phyloP scores from a whole-genome alignment of 2,797 vertebrate genomes.

The Phataginus tricuspis region DNA sequence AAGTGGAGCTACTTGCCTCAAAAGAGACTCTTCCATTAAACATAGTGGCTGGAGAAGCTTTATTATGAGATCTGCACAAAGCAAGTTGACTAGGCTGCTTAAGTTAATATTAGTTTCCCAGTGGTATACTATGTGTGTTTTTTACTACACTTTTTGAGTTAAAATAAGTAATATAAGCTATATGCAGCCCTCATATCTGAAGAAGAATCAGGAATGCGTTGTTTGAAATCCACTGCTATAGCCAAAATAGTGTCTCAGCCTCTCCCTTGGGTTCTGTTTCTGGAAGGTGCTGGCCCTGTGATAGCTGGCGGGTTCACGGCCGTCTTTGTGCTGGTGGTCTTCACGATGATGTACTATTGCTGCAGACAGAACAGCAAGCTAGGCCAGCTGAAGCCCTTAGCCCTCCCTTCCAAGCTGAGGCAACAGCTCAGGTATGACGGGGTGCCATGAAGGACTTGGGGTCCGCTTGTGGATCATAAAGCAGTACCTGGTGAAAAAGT shows the following conservation, averaged over 20 bases:
- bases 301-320: constrained; percentile 77
- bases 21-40: not conserved
- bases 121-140: not conserved
- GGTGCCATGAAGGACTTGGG: not conserved
- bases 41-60: not conserved
- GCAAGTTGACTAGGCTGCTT: not conserved
- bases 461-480: not conserved
- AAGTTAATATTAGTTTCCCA: not conserved
- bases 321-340: constrained; percentile 76
- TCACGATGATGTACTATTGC: constrained; percentile 75
- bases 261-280: constrained; percentile 25
- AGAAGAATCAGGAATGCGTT: not conserved
- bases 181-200: not conserved
- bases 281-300: constrained; percentile 80
- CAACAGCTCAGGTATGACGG: constrained; percentile 84
- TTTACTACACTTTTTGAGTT: not conserved
- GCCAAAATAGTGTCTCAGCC: not conserved
- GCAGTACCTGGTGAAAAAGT: not conserved
- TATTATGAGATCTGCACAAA: not conserved
- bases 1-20: not conserved
- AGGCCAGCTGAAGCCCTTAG: constrained; percentile 60
- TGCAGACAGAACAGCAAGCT: constrained; percentile 83
- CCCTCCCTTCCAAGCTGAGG: constrained; percentile 79
- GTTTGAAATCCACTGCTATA: not conserved
- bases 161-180: not conserved